phyloP scores from a whole-genome alignment of 2,797 vertebrate genomes.

The Sorex maritimensis region DNA sequence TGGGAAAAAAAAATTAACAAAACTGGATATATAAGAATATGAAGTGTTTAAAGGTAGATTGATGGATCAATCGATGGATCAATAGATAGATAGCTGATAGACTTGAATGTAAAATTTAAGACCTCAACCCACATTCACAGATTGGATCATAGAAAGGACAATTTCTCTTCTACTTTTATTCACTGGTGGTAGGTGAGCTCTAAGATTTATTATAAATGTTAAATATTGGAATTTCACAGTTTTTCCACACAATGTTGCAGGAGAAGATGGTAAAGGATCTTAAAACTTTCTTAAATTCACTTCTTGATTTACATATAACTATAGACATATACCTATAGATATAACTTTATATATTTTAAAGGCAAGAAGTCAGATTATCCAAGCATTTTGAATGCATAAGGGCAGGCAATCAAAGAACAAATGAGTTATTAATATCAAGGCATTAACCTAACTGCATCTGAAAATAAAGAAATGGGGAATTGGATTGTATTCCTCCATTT shows the following conservation, averaged over 20 bases:
- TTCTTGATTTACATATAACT: neutral
- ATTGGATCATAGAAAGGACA: neutral
- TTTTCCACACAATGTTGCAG: neutral
- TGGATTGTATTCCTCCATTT: neutral
- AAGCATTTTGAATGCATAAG: neutral
- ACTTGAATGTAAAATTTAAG: neutral
- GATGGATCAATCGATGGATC: neutral
- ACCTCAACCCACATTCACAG: neutral
- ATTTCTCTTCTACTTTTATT: neutral
- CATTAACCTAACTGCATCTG: neutral
- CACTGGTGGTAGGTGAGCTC: neutral
- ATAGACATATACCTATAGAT: neutral
- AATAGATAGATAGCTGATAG: neutral
- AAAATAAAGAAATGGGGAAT: neutral
- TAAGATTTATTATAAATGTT: neutral
- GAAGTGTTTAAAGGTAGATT: neutral
- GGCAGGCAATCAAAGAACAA: neutral
- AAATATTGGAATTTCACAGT: neutral
- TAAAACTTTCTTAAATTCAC: neutral
- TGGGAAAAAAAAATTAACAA: constrained; percentile 48
- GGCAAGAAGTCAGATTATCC: neutral
- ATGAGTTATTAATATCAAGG: neutral
- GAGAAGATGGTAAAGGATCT: neutral
- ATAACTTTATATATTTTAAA: neutral
- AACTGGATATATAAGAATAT: constrained; percentile 14